Base-by-base conservation (phyloP, 2,797 vertebrate species). In the Nasua narica region DNA sequence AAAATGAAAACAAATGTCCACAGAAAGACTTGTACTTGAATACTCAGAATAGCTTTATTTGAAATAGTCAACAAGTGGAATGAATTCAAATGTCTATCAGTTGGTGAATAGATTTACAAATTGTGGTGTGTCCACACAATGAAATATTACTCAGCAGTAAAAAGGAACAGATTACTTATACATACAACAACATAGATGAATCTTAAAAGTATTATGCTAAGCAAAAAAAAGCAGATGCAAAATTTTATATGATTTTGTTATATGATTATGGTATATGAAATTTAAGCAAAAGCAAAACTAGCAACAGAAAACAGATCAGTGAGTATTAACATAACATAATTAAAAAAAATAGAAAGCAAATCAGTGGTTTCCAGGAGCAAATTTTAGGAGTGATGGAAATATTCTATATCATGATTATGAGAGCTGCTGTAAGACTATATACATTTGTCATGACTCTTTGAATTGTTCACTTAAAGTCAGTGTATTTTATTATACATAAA, bases 201-300 rank as follows among this genome's bases (percentile, higher is more conserved):
- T 78, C 27, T 56, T 95, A 40, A 79, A 77, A 37, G 67, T 21
- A 67, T 50, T 43, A 58, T 35, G 16, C 5, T 14, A 40, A 79
- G n/a, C 43, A n/a, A 62, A 84, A 94, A 85, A 65, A 78, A 10
- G 3, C 13, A 81, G 43, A 27, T 25, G 40, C 32, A 91, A 90
- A 65, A 85, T 92, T 92, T 13, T 7, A 62, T 67, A 10, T 74
- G 70, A 46, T 74, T 70, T 40, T 70, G 35, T 88, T 43, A 29
- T 84, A 29, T 50, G 32, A 84, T 60, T 94, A n/a, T 2, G 56
- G 35, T 32, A 23, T 70, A 58, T 72, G n/a, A 81, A 84, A 52
- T 87, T 83, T 35, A 56, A 81, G 43, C 69, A 88, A 90, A 94
- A 76, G 10, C 12, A 81, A 96, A 79, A 84, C 50, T 95, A 43